Conservation (phyloP, 2,888 invertebrate species). For the Melangyna quadrimaculata region DNA sequence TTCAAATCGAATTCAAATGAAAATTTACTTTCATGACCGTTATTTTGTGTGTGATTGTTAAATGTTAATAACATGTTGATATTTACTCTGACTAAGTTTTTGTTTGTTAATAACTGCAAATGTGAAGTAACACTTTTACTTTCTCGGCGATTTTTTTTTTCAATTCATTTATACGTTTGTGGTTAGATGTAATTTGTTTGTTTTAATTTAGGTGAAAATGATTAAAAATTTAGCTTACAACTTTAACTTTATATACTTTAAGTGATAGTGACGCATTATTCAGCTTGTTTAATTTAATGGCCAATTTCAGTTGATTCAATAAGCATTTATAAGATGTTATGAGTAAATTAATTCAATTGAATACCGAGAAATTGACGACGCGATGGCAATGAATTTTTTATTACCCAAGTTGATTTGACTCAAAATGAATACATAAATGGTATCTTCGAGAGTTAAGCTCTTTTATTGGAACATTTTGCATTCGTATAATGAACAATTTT, state of each 20-base stretch:
- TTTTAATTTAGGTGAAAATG: background rate
- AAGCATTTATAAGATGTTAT: background rate
- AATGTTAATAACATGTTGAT: background rate
- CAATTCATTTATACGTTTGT: background rate
- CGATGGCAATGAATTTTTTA: slow-evolving; percentile 25
- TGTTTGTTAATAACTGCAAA: background rate
- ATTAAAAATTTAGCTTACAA: background rate
- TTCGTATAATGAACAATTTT: background rate
- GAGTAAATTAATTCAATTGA: slow-evolving; percentile 9
- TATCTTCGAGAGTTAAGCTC: background rate
- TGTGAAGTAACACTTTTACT: background rate
- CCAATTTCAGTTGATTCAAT: background rate
- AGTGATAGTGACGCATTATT: background rate
- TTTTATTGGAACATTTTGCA: background rate
- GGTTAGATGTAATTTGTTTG: background rate
- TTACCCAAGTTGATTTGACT: background rate
- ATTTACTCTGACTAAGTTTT: background rate
- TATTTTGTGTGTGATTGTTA: background rate
- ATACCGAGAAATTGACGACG: slow-evolving; percentile 36
- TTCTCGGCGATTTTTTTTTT: background rate
- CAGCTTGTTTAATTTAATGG: background rate
- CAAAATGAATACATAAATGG: background rate
- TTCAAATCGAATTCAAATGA: background rate
- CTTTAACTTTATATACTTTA: background rate
- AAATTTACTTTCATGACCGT: background rate